Conservation (phyloP, 2,113 vertebrate species). For the Upupa epops region DNA sequence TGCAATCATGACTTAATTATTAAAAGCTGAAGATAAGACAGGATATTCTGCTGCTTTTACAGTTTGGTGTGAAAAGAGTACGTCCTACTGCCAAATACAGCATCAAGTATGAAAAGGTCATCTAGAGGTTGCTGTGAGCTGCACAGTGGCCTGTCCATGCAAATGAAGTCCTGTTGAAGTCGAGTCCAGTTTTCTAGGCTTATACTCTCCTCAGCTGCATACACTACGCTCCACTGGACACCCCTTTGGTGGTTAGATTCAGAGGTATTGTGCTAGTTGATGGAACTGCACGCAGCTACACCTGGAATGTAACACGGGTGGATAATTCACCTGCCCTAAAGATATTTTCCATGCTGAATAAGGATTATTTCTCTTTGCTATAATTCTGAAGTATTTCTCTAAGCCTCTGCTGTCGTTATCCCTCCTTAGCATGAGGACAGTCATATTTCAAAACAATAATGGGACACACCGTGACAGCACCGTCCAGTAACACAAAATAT, state of each 20-base stretch:
- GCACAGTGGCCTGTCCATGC: not conserved
- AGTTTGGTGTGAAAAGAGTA: not conserved
- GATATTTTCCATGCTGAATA: not conserved
- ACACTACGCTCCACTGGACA: not conserved
- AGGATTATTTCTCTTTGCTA: not conserved
- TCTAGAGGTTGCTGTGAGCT: not conserved
- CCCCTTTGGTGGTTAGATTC: not conserved
- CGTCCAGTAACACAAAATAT: constrained; percentile 1
- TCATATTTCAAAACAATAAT: not conserved
- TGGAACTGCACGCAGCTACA: not conserved
- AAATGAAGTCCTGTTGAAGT: not conserved
- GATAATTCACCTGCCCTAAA: not conserved
- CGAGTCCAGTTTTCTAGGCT: not conserved
- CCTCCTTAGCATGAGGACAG: not conserved
- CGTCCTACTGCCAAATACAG: not conserved
- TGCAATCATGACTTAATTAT: not conserved
- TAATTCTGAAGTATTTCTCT: not conserved
- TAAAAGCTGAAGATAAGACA: not conserved
- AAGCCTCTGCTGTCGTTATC: not conserved
- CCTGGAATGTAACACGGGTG: not conserved
- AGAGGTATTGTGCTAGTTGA: not conserved
- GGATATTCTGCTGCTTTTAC: not conserved
- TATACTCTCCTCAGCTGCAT: not conserved
- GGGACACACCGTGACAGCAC: not conserved
- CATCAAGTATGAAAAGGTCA: not conserved